Evolutionary conservation across 2,888 invertebrate genomes (phyloP).

Genomic region (Chaitophorus viminalis): DNA sequence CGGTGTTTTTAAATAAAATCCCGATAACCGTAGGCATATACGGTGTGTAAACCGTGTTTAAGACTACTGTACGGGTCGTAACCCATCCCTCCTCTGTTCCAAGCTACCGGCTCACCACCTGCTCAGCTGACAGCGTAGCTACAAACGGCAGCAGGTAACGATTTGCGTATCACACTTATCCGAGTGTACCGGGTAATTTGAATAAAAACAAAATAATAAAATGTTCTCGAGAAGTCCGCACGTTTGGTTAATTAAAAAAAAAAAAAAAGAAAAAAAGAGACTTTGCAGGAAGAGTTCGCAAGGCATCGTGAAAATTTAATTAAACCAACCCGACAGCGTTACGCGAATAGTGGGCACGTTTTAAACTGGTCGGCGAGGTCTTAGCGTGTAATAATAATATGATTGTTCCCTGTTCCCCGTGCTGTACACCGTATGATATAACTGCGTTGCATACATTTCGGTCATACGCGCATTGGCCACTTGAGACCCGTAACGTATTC

Average conservation of each 20-base stretch:
- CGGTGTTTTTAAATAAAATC: background rate
- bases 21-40: background rate
- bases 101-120: background rate
- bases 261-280: no score
- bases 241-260: slow-evolving; percentile 60
- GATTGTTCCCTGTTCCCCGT: no score
- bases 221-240: slow-evolving; percentile 38
- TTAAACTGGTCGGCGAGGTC: slow-evolving; percentile 30
- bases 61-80: background rate
- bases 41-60: no score
- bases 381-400: no score
- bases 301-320: slow-evolving; percentile 53
- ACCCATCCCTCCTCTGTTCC: no score
- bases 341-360: slow-evolving; percentile 15
- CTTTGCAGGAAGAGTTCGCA: slow-evolving; percentile 30
- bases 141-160: background rate
- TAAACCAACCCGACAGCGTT: slow-evolving; percentile 23
- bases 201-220: slow-evolving; percentile 53
- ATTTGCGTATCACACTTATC: background rate
- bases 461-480: slow-evolving; percentile 29
- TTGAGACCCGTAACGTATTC: slow-evolving; percentile 38
- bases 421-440: no score
- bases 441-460: background rate
- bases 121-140: background rate
- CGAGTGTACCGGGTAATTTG: background rate